Evolutionary conservation across 2,113 vertebrate genomes (phyloP).

Genomic region (Arothron firmamentum): DNA sequence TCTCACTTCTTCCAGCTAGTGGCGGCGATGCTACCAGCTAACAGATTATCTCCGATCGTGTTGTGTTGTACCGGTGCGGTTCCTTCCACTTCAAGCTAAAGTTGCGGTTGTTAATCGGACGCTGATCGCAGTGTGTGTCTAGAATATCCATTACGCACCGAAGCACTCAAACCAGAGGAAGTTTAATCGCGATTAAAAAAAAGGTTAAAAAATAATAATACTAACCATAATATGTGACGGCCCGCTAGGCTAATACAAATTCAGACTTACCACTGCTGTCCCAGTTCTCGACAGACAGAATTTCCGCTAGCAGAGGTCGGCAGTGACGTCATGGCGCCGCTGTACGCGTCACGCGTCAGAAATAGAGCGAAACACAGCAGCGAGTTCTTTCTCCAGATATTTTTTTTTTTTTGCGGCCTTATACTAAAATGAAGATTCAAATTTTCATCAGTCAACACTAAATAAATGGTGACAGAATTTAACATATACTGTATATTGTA

Average conservation of each 20-base stretch:
- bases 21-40: slow-evolving; percentile 20
- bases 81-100: not conserved
- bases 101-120: not conserved
- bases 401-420: too few relatives aligned
- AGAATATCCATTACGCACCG: not conserved
- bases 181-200: slow-evolving; percentile 5
- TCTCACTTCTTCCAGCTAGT: not conserved
- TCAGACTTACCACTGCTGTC: slow-evolving; percentile 74
- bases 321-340: slow-evolving; percentile 35
- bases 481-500: too few relatives aligned
- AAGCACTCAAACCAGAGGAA: not conserved
- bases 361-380: not conserved
- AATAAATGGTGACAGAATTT: not conserved
- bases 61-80: slow-evolving; percentile 51
- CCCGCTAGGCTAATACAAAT: slow-evolving; percentile 43
- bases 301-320: slow-evolving; percentile 71
- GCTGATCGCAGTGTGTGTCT: not conserved
- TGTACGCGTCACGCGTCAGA: not conserved
- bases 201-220: not conserved
- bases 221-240: slow-evolving; percentile 15
- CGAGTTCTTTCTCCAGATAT: not conserved
- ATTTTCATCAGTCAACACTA: too few relatives aligned
- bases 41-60: slow-evolving; percentile 25
- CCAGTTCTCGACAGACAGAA: slow-evolving; percentile 71
- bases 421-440: too few relatives aligned